These are phyloP conservation scores for Brachionus angularis DNA, from an alignment of 1,140 invertebrate species.

Conservation along the genomic window DNA sequence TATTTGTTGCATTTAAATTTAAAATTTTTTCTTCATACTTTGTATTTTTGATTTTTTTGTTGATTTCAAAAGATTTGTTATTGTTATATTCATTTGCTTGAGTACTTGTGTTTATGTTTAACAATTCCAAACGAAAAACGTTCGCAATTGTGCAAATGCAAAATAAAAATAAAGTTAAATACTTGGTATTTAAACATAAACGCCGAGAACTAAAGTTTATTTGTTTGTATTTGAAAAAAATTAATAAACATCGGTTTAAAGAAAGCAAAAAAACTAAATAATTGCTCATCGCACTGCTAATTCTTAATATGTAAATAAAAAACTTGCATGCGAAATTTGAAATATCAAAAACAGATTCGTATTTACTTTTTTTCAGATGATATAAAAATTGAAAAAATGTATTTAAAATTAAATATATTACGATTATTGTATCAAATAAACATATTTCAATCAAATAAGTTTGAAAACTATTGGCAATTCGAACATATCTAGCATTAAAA, in stretches of 20 bases:
- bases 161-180: constrained; percentile 25
- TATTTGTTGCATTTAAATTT: too few species aligned
- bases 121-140: constrained; percentile 23
- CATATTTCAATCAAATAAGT: constrained; percentile 43
- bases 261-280: constrained; percentile 31
- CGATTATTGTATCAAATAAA: constrained; percentile 36
- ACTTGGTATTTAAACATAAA: constrained; percentile 36
- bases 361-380: constrained; percentile 30
- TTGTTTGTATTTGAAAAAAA: neutral
- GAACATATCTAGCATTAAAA: neutral
- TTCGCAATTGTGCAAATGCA: constrained; percentile 42
- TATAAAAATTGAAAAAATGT: constrained; percentile 29
- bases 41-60: too few species aligned
- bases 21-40: too few species aligned
- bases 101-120: constrained; percentile 14
- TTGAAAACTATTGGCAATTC: constrained; percentile 26
- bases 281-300: constrained; percentile 40
- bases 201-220: neutral
- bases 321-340: constrained; percentile 40
- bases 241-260: neutral
- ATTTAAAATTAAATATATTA: constrained; percentile 31
- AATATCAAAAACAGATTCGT: constrained; percentile 35
- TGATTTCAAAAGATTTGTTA: neutral
- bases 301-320: constrained; percentile 37
- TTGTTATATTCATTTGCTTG: neutral